A percentile compares a stretch with the other conserved stretches of the same genome.
These are phyloP conservation scores for Bursaphelenchus mucronatus DNA, from an alignment of 1,140 invertebrate genomes.

Conservation along the genomic window DNA sequence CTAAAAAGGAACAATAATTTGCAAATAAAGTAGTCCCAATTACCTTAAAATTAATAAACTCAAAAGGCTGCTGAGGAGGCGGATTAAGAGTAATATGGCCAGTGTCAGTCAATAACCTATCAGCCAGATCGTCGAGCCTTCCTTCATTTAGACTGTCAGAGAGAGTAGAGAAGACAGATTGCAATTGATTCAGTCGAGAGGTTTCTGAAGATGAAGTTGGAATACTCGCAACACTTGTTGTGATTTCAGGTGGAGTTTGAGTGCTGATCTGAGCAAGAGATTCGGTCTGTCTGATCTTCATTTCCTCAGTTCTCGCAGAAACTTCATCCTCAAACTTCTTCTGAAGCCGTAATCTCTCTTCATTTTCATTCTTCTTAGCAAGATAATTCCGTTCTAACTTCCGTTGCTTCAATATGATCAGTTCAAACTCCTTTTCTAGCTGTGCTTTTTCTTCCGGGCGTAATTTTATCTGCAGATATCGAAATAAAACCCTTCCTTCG, in stretches of 20 bases:
- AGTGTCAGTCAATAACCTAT: slow-evolving; percentile 7
- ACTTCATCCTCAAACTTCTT: slow-evolving; percentile 5
- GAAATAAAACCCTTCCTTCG: slow-evolving; percentile 11
- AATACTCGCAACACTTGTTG: background rate
- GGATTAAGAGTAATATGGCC: slow-evolving; percentile 4
- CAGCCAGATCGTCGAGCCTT: slow-evolving; percentile 12
- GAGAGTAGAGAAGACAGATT: background rate
- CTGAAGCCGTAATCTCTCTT: background rate
- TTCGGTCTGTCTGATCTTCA: background rate
- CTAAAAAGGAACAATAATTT: slow-evolving; percentile 12
- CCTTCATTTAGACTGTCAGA: slow-evolving; percentile 10
- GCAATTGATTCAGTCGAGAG: slow-evolving; percentile 1
- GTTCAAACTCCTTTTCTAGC: slow-evolving; percentile 4
- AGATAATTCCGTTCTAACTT: background rate
- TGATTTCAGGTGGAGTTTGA: background rate
- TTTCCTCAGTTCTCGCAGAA: background rate
- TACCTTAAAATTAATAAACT: slow-evolving; percentile 27
- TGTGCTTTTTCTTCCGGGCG: slow-evolving; percentile 5
- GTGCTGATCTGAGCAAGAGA: background rate
- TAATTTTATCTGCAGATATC: slow-evolving; percentile 11
- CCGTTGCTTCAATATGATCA: background rate
- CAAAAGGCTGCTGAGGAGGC: background rate
- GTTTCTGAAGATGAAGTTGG: slow-evolving; percentile 4
- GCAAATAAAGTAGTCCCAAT: background rate
- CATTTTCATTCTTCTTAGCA: slow-evolving; percentile 4